Conservation (phyloP, 1,140 invertebrate genomes). For the Drosophila athabasca region DNA sequence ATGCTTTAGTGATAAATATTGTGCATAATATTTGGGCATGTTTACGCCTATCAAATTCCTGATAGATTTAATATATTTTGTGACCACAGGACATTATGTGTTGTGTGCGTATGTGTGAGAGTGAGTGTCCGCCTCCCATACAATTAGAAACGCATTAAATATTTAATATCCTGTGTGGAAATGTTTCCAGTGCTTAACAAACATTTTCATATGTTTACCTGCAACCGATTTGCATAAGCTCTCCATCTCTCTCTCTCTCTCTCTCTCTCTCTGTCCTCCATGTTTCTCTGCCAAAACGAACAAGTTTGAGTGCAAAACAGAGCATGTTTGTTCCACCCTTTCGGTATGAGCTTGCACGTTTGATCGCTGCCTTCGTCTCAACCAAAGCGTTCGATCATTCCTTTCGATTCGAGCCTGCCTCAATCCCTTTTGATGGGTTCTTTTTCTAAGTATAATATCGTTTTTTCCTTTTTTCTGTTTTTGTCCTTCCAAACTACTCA, state of each 20-base stretch:
- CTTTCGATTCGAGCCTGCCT: neutral
- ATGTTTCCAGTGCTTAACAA: slow-evolving; percentile 35
- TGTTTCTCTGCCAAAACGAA: no score
- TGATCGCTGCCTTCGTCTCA: no score
- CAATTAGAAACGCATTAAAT: slow-evolving; percentile 77
- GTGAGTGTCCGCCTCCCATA: slow-evolving; percentile 45
- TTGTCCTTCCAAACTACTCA: slow-evolving; percentile 37
- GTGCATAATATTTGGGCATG: slow-evolving; percentile 48
- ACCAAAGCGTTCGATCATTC: no score
- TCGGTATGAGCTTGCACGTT: no score
- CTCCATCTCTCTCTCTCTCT: no score
- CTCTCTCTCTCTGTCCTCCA: no score
- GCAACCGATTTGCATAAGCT: slow-evolving; percentile 7
- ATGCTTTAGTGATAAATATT: slow-evolving; percentile 46
- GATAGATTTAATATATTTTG: no score
- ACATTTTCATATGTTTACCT: slow-evolving; percentile 29
- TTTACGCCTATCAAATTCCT: slow-evolving; percentile 7
- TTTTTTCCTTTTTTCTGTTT: no score
- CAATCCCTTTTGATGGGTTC: neutral
- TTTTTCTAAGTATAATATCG: neutral
- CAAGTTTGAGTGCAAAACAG: no score
- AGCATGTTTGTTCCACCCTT: no score
- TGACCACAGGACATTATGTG: no score
- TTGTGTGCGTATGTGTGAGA: slow-evolving; percentile 14
- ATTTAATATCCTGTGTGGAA: slow-evolving; percentile 55